A percentile compares a stretch with the other conserved stretches of the same genome.
phyloP scores from a whole-genome alignment of 2,797 vertebrate species.

The Trichosurus vulpecula region DNA sequence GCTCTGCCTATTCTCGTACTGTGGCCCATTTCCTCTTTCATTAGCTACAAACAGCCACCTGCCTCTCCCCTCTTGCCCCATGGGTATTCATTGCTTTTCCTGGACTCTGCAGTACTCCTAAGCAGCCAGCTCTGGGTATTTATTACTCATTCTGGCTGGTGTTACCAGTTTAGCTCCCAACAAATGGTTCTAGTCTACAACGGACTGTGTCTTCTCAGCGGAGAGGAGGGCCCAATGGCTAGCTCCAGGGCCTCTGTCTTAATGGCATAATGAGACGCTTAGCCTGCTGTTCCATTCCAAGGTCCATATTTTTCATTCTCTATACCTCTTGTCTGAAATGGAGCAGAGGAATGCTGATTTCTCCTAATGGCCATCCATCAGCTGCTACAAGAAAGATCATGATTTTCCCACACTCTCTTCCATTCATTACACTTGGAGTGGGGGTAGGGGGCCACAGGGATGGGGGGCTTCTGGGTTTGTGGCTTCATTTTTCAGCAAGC shows the following conservation, averaged over 20 bases:
- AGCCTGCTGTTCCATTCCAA: not conserved
- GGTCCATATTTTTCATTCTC: not conserved
- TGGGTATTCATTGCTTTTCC: not conserved
- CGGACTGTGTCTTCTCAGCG: not conserved
- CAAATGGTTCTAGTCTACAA: not conserved
- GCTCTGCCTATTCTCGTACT: not conserved
- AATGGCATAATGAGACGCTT: not conserved
- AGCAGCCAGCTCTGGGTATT: not conserved
- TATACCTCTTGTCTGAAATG: not conserved
- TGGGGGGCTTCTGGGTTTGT: not conserved
- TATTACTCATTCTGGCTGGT: not conserved
- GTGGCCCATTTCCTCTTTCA: not conserved
- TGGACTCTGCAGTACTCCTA: not conserved
- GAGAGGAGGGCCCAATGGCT: not conserved
- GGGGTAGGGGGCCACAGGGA: not conserved
- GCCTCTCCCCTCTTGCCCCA: not conserved
- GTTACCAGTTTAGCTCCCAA: not conserved
- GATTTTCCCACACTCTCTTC: not conserved
- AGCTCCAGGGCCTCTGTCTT: not conserved
- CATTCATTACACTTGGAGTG: not conserved
- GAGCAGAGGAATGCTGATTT: not conserved
- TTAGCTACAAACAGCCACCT: not conserved
- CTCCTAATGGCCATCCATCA: not conserved
- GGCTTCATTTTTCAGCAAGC: not conserved
- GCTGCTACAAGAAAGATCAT: not conserved